A percentile compares a stretch with the other conserved stretches of the same genome.
Evolutionary conservation across 2,888 invertebrate species (phyloP).

Genomic region (Junonia oenone): DNA sequence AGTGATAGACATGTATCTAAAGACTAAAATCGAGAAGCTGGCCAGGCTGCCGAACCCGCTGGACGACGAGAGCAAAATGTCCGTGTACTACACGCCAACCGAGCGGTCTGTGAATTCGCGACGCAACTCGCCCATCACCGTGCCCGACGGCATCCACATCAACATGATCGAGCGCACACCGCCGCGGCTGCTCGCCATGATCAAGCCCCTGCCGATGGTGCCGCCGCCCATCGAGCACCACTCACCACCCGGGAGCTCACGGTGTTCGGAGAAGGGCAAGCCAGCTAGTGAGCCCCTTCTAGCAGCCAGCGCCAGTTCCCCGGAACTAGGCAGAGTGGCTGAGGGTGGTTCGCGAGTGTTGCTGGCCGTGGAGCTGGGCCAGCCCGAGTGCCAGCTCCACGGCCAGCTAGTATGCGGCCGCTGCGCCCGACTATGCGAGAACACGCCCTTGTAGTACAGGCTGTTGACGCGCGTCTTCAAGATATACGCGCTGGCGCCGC

Average conservation of each 20-base stretch:
- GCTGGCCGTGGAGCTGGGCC: constrained; percentile 61
- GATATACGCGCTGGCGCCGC: constrained; percentile 65
- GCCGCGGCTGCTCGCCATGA: constrained; percentile 58
- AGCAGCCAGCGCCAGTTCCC: constrained; percentile 65
- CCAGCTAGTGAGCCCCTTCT: constrained; percentile 69
- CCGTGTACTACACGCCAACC: constrained; percentile 91
- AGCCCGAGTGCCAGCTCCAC: constrained; percentile 40
- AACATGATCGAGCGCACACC: constrained; percentile 76
- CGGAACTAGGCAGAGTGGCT: constrained; percentile 52
- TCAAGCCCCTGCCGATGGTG: constrained; percentile 48
- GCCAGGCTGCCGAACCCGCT: constrained; percentile 70
- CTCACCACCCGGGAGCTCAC: constrained; percentile 40
- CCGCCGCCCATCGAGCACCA: constrained; percentile 40
- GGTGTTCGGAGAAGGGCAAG: constrained; percentile 42
- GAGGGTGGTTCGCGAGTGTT: constrained; percentile 46
- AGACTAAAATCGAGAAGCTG: constrained; percentile 82
- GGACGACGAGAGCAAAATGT: constrained; percentile 84
- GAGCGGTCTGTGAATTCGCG: constrained; percentile 81
- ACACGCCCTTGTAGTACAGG: constrained; percentile 67
- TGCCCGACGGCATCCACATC: constrained; percentile 80
- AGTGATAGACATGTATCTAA: constrained; percentile 83
- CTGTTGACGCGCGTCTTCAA: constrained; percentile 72
- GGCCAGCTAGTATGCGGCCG: constrained; percentile 48
- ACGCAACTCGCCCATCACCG: constrained; percentile 58
- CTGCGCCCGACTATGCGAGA: constrained; percentile 46